Base-by-base conservation (phyloP, 1,140 invertebrate species). In the Zaprionus capensis region DNA sequence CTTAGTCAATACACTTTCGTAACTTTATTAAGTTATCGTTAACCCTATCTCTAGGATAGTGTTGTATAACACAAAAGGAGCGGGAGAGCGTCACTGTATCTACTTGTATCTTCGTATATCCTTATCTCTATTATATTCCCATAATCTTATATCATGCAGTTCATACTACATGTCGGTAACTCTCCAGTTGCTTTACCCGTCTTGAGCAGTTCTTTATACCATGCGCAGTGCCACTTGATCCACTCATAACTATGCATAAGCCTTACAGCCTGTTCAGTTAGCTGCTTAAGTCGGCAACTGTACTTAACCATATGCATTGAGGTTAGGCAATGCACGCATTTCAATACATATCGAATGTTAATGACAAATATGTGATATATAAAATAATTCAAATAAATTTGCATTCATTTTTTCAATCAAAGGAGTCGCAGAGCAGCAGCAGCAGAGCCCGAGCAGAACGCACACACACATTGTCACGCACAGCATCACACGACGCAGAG, bases 291-390 rank as follows among this genome's bases (percentile, higher is more conserved):
- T 44, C n/a, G 58, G 46, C 56, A 78, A 76, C 71, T 71, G 41
- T 82, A 86, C 76, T 57, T 65, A n/a, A 65, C 34, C 71, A 34
- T 65, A 76, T 76, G 73, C 17, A 76, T 76, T 71, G 69, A 26
- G 73, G 73, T 36, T 71, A 71, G 46, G 46, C 46, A 51, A 51
- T 67, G 70, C 56, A 72, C 67, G 69, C 76, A 87, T 73, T 80
- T 76, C 62, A 63, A 67, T 82, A 62, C 75, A 76, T 69, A 71
- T 65, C 71, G 79, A 72, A 85, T 87, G 73, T 87, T 87, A 88
- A 90, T 83, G 73, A 64, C 70, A 88, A 88, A 87, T 75, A 87
- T 82, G 83, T 82, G 73, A 82, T 86, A 88, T 86, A 88, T 76
- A 74, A 83, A 81, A 70, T 73, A 61, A 73, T 77, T 77, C 57